Evolutionary conservation across 2,888 invertebrate species (phyloP), one percentile per base, ranked within the genome.

Genomic region (Cremastinae sp.): DNA sequence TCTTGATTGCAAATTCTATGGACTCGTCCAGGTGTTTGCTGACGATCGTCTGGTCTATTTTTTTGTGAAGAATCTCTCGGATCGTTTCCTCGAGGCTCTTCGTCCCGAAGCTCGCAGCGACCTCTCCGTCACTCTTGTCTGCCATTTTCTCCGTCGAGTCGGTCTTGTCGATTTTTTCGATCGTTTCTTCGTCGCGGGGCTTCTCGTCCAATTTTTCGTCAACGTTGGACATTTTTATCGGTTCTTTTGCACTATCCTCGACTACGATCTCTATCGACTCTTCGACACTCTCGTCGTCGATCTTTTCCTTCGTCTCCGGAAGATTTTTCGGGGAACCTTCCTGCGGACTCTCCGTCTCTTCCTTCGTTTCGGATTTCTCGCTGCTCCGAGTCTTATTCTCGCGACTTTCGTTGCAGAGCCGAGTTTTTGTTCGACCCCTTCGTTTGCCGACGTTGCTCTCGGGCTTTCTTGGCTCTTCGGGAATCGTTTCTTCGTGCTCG

Each of bases 381-480:
- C n/a, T n/a, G n/a, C n/a, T n/a, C n/a, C n/a, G n/a, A n/a, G n/a
- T n/a, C n/a, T n/a, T n/a, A n/a, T n/a, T 43, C 36, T 69, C 69
- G 8, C 58, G 38, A n/a, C 62, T 71, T 10, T 75, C 77, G 5
- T 65, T 74, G 1, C 77, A 64, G 0, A 34, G 41, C 0, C 65
- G 54, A 0, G 74, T 69, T 72, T 74, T 64, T 16, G 69, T 65
- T 64, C 76, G 68, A 28, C 76, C 73, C 53, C 64, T 45, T 22
- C 76, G 73, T 38, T 76, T 76, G 12, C 54, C 76, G 41, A 49
- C 45, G 51, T 22, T 65, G 9, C 65, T 74, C 45, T 78, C 72
- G 3, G 49, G 61, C 38, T 38, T 74, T n/a, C n/a, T n/a, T 16
- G 53, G 16, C 12, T 71, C 53, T 10, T 58, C n/a, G n/a, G n/a